A percentile compares a stretch with the other conserved stretches of the same genome.
Evolutionary conservation across 2,888 invertebrate species (phyloP).

Genomic region (Dyspetes luteomarginatus): DNA sequence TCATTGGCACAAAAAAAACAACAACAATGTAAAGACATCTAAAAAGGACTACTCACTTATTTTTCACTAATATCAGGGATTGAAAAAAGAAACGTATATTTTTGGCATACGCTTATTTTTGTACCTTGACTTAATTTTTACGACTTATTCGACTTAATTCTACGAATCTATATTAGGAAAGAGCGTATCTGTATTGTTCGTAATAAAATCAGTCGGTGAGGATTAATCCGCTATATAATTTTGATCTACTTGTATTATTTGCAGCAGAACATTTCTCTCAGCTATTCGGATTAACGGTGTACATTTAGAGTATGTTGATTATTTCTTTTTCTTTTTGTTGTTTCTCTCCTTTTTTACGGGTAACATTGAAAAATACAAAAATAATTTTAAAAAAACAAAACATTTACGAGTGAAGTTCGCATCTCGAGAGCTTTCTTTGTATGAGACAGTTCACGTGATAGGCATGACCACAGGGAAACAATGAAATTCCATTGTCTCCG

Average conservation of each 20-base stretch:
- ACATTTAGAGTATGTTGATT: slow-evolving; percentile 7
- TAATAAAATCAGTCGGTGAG: slow-evolving; percentile 61
- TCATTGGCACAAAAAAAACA: slow-evolving; percentile 9
- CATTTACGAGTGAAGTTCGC: slow-evolving; percentile 80
- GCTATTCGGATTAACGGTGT: neutral
- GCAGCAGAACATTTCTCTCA: neutral
- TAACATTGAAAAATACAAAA: too few relatives aligned
- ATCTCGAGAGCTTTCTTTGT: slow-evolving; percentile 84
- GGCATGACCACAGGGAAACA: slow-evolving; percentile 87
- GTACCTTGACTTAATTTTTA: slow-evolving; percentile 39
- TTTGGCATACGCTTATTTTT: slow-evolving; percentile 60
- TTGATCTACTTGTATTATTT: slow-evolving; percentile 37
- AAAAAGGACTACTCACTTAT: neutral
- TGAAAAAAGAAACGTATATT: slow-evolving; percentile 22
- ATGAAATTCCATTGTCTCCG: slow-evolving; percentile 86
- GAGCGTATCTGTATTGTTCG: slow-evolving; percentile 47
- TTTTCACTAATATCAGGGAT: slow-evolving; percentile 33
- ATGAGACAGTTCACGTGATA: slow-evolving; percentile 87
- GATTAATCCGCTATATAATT: slow-evolving; percentile 33
- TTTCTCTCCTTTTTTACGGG: neutral
- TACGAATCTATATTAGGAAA: slow-evolving; percentile 45
- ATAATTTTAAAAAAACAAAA: neutral
- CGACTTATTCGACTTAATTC: slow-evolving; percentile 26
- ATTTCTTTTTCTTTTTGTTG: slow-evolving; percentile 26
- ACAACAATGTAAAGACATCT: neutral